Base-by-base conservation (phyloP, 2,797 vertebrate genomes). In the Ciconia nigra region DNA sequence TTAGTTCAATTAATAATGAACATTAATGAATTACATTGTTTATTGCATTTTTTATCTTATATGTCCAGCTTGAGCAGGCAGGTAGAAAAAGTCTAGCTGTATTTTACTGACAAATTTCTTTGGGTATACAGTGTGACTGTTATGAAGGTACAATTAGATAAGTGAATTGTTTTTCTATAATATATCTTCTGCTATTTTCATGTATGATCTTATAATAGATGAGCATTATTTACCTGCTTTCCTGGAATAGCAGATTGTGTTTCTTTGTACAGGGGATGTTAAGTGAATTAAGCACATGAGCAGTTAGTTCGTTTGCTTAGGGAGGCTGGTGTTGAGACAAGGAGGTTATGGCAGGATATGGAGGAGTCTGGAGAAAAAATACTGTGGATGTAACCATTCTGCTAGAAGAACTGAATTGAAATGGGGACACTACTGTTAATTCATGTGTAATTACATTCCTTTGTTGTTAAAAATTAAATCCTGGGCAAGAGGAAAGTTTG, bases 401-500 rank as follows among this genome's bases (percentile, higher is more conserved):
- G 80, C 28, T 83, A 93, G 80, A 74, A 88, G 39, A 94, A 62
- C 25, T 52, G n/a, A 72, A 87, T n/a, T 90, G 83, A 95, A 91
- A 91, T 49, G 58, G 80, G 62, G 58, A 70, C 66, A 63, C 33
- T 63, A 66, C 73, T 83, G 85, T 91, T 95, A 96, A 93, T 91
- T 90, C 83, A 84, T 79, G 61, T 92, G 90, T 89, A 72, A 90
- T 94, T 92, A 79, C 58, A 69, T 92, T 96, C 59, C 21, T 84
- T 90, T 89, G 66, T 90, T 90, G 73, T 91, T 92, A 93, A 82
- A 96, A 91, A 83, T 88, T 76, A 90, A 94, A 89, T 81, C 66
- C 20, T 44, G 66, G 47, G 20, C 70, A 79, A 70, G 79, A 91
- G 52, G n/a, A 49, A 91, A 54, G 69, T 85, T 90, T 92, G 82